phyloP scores from a whole-genome alignment of 2,113 vertebrate genomes.

The Bostrychus sinensis region DNA sequence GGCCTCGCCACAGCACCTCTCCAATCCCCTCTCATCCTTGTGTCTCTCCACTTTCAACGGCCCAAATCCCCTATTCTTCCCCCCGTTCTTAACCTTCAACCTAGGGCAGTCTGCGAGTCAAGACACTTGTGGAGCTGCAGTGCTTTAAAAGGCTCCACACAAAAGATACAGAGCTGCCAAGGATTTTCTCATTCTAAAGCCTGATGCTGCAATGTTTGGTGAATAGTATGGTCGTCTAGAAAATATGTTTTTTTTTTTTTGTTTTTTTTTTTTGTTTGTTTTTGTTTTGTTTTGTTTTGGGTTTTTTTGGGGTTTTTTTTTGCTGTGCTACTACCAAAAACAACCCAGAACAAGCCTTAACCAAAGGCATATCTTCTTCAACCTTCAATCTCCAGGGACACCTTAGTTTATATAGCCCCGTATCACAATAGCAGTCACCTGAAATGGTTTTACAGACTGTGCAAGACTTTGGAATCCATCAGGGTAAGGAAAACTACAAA shows the following conservation, averaged over 20 bases:
- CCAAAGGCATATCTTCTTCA: too few species aligned
- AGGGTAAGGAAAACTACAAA: background rate
- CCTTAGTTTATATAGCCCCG: too few species aligned
- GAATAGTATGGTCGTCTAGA: background rate
- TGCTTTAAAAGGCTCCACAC: background rate
- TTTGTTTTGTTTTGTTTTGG: too few species aligned
- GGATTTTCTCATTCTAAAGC: background rate
- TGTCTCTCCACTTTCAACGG: background rate
- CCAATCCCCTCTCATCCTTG: slow-evolving; percentile 14
- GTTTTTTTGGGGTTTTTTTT: too few species aligned
- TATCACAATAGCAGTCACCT: too few species aligned
- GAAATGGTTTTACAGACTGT: too few species aligned
- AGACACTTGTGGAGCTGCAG: slow-evolving; percentile 3
- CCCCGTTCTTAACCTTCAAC: background rate
- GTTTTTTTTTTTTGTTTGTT: too few species aligned
- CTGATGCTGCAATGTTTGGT: background rate
- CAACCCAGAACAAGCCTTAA: too few species aligned
- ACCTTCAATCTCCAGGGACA: too few species aligned
- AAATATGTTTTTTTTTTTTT: too few species aligned
- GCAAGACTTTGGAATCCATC: background rate
- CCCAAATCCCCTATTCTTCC: background rate
- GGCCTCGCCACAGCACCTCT: slow-evolving; percentile 20
- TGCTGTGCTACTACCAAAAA: too few species aligned
- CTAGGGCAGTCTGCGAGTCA: background rate
- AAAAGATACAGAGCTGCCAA: background rate